A percentile compares a stretch with the other conserved stretches of the same genome.
Conservation (phyloP, 1,140 invertebrate species). For the Hypothenemus hampei region DNA sequence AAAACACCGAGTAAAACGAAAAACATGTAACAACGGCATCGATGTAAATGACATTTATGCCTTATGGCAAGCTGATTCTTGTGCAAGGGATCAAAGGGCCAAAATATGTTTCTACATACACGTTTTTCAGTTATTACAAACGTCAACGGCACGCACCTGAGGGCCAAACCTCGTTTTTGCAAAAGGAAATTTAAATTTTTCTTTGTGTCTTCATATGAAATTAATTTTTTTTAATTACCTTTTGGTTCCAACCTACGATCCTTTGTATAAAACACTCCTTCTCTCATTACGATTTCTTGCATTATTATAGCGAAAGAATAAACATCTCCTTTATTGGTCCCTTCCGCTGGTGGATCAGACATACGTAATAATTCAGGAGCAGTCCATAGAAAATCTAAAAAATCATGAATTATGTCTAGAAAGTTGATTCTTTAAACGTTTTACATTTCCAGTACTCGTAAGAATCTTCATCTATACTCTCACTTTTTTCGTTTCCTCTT, state of each 20-base stretch:
- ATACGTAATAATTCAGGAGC: slow-evolving; percentile 84
- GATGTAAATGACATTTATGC: not conserved
- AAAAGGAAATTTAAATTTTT: too few relatives aligned
- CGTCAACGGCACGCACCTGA: not conserved
- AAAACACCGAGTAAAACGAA: too few relatives aligned
- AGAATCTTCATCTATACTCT: slow-evolving; percentile 47
- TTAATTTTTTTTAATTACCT: slow-evolving; percentile 31
- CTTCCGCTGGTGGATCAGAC: slow-evolving; percentile 61
- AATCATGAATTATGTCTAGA: not conserved
- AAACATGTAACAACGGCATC: too few relatives aligned
- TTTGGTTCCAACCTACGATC: slow-evolving; percentile 29
- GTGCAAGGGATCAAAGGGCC: not conserved
- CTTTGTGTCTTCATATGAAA: too few relatives aligned
- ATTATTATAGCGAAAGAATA: slow-evolving; percentile 95
- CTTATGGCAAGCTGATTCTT: not conserved
- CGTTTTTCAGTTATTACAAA: not conserved
- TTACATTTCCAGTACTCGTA: slow-evolving; percentile 57
- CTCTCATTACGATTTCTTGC: slow-evolving; percentile 82
- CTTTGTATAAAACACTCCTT: slow-evolving; percentile 83
- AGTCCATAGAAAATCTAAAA: slow-evolving; percentile 82
- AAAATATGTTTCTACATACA: not conserved
- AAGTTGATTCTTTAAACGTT: slow-evolving; percentile 2
- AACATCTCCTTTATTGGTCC: slow-evolving; percentile 87
- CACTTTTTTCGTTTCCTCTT: slow-evolving; percentile 25
- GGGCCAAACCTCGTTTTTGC: not conserved